Conservation (phyloP, 2,888 invertebrate species). For the Campoplex capitator region DNA sequence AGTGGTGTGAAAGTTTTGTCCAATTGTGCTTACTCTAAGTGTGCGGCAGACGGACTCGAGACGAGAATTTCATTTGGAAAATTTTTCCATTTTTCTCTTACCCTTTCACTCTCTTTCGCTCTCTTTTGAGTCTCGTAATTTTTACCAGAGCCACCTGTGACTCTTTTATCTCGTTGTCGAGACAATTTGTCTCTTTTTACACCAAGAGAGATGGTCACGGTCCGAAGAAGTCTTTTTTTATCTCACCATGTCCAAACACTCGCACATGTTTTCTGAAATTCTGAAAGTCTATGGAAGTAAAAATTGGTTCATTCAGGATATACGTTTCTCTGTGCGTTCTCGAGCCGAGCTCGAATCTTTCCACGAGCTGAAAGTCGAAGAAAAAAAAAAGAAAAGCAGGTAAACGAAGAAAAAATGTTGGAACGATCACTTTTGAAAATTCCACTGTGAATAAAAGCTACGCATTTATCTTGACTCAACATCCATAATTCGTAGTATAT, state of each 20-base stretch:
- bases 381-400: not conserved
- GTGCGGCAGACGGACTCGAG: slow-evolving; percentile 58
- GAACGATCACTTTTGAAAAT: not conserved
- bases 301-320: not conserved
- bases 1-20: slow-evolving; percentile 61
- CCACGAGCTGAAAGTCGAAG: not conserved
- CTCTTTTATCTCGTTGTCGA: slow-evolving; percentile 43
- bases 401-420: not conserved
- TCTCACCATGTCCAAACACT: not conserved
- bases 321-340: not conserved
- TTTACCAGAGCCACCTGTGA: slow-evolving; percentile 63
- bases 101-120: slow-evolving; percentile 46
- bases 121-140: slow-evolving; percentile 46
- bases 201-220: slow-evolving; percentile 30
- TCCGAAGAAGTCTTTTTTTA: slow-evolving; percentile 37
- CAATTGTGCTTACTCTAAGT: slow-evolving; percentile 49
- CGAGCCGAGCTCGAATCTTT: not conserved
- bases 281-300: not conserved
- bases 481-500: not conserved
- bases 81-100: slow-evolving; percentile 26
- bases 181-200: slow-evolving; percentile 37
- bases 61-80: slow-evolving; percentile 27
- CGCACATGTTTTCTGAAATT: slow-evolving; percentile 28
- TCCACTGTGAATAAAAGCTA: not conserved
- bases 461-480: not conserved